Percentiles rank a stretch among this genome's conserved stretches.
Evolutionary conservation across 1,140 invertebrate genomes (phyloP).

Genomic region (Diorhabda sublineata): DNA sequence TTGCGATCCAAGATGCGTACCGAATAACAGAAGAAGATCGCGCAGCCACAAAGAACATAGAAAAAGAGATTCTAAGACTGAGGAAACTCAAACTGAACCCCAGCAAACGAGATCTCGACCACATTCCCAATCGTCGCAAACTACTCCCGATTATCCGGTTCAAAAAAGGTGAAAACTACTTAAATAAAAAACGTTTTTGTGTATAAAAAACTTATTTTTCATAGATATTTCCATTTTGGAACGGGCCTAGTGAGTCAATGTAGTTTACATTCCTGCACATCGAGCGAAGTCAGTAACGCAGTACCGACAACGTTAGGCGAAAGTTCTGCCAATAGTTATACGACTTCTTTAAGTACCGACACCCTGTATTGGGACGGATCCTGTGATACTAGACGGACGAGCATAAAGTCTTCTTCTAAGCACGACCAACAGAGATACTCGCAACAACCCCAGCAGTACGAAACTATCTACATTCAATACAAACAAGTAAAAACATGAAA

Average conservation of each 20-base stretch:
- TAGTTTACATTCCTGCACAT: constrained; percentile 74
- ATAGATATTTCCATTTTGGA: constrained; percentile 53
- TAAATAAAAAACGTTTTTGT: neutral
- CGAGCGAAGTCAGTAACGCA: constrained; percentile 61
- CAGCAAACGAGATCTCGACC: constrained; percentile 46
- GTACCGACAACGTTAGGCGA: constrained; percentile 59
- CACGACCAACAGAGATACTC: constrained; percentile 43
- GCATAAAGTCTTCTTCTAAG: constrained; percentile 41
- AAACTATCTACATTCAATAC: constrained; percentile 55
- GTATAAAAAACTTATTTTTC: neutral
- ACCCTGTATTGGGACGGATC: constrained; percentile 76
- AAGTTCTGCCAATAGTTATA: constrained; percentile 66
- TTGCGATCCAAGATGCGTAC: constrained; percentile 78
- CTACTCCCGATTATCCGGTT: constrained; percentile 30
- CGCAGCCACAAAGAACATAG: constrained; percentile 60
- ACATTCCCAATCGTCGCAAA: constrained; percentile 47
- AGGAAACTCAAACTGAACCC: constrained; percentile 48
- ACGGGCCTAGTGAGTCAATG: constrained; percentile 67
- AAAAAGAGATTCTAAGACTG: constrained; percentile 55
- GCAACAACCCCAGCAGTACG: constrained; percentile 44
- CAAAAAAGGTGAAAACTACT: constrained; percentile 30
- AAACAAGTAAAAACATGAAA: constrained; percentile 24
- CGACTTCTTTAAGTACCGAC: constrained; percentile 77
- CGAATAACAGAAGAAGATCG: constrained; percentile 61
- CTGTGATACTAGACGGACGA: constrained; percentile 46